Conservation (phyloP, 2,113 vertebrate genomes). For the Mus spicilegus region DNA sequence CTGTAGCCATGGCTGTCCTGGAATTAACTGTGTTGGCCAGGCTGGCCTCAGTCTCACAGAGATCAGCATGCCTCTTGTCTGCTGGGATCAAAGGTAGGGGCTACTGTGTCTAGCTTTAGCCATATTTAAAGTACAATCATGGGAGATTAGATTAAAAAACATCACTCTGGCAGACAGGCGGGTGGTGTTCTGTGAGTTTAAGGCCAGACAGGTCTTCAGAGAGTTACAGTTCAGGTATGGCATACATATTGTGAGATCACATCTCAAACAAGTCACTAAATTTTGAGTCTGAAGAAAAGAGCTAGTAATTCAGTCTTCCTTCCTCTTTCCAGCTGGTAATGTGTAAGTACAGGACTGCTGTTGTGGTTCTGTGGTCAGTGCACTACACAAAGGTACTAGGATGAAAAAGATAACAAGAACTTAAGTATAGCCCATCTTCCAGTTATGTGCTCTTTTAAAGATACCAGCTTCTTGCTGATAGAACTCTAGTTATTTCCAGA, state of each 20-base stretch:
- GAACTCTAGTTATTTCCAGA: neutral
- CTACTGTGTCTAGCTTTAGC: neutral
- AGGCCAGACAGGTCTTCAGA: neutral
- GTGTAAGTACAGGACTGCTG: neutral
- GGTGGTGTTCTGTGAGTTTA: neutral
- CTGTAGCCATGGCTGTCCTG: neutral
- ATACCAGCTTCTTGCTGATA: neutral
- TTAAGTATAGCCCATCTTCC: neutral
- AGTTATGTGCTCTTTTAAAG: neutral
- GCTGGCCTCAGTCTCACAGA: neutral
- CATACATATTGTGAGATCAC: neutral
- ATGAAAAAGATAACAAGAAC: neutral
- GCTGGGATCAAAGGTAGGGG: neutral
- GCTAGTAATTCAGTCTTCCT: neutral
- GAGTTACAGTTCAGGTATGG: neutral
- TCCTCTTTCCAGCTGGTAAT: neutral
- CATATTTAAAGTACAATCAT: conserved; percentile 10
- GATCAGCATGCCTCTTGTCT: neutral
- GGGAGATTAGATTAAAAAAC: neutral
- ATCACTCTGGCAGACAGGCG: neutral
- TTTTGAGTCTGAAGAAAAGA: neutral
- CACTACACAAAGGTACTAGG: neutral
- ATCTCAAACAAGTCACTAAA: neutral
- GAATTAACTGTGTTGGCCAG: neutral
- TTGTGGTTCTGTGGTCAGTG: neutral